A percentile compares a stretch with the other conserved stretches of the same genome.
phyloP scores from a whole-genome alignment of 1,140 invertebrate genomes.

The Adoxophyes honmai region DNA sequence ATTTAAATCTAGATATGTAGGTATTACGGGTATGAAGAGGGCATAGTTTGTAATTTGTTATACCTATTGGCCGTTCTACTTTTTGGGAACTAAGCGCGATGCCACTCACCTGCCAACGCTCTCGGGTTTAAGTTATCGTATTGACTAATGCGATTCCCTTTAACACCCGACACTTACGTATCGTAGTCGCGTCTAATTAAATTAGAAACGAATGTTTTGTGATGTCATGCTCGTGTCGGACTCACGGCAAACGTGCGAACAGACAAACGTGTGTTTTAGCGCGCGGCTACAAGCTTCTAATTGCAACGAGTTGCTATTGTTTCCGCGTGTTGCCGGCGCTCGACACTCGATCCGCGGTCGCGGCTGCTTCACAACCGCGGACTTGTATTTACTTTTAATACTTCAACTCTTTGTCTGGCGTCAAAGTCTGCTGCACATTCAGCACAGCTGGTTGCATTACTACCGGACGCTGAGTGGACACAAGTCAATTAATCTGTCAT shows the following conservation, averaged over 20 bases:
- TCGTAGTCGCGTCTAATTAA: constrained; percentile 8
- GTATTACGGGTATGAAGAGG: too few species aligned
- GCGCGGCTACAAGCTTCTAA: not conserved
- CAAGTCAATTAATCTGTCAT: too few species aligned
- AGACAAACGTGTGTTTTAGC: not conserved
- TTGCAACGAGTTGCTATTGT: not conserved
- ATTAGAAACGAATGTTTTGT: constrained; percentile 9
- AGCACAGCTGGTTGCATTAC: too few species aligned
- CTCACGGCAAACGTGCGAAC: not conserved
- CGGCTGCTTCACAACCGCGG: not conserved
- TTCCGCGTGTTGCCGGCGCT: not conserved
- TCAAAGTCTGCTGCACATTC: too few species aligned
- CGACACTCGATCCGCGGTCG: not conserved
- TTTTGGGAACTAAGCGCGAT: not conserved
- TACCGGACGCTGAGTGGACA: too few species aligned
- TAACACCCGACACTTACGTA: constrained; percentile 12
- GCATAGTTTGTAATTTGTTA: not conserved
- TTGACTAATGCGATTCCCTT: constrained; percentile 13
- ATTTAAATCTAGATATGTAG: too few species aligned
- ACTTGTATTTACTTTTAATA: too few species aligned
- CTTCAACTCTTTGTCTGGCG: too few species aligned
- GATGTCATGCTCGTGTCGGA: constrained; percentile 2
- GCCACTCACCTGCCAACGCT: not conserved
- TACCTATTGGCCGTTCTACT: too few species aligned
- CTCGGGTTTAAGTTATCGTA: constrained; percentile 9